A percentile compares a stretch with the other conserved stretches of the same genome.
Conservation (phyloP, 2,888 invertebrate genomes). For the Arge pagana region DNA sequence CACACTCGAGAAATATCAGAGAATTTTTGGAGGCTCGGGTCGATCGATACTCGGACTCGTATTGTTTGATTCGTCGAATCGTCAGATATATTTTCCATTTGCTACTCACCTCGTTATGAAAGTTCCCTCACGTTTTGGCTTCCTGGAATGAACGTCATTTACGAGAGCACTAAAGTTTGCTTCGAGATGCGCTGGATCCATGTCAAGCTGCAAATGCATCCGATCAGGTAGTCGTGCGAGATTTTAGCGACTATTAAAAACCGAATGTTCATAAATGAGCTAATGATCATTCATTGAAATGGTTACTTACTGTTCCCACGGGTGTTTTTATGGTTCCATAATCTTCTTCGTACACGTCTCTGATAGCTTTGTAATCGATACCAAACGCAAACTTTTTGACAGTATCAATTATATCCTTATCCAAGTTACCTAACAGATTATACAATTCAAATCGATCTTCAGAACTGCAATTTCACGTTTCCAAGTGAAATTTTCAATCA, state of each 20-base stretch:
- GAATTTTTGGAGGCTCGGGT: not conserved
- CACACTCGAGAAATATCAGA: not conserved
- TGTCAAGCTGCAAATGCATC: slow-evolving; percentile 68
- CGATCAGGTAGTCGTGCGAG: no score
- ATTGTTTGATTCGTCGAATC: not conserved
- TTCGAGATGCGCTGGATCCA: slow-evolving; percentile 72
- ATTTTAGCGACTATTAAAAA: not conserved
- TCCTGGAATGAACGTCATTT: slow-evolving; percentile 66
- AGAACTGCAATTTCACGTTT: not conserved
- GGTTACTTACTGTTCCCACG: slow-evolving; percentile 71
- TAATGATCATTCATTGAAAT: no score
- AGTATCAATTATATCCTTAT: slow-evolving; percentile 65
- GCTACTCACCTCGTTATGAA: slow-evolving; percentile 70
- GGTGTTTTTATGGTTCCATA: slow-evolving; percentile 71
- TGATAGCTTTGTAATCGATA: slow-evolving; percentile 68
- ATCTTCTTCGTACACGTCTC: slow-evolving; percentile 72
- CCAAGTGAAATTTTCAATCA: not conserved
- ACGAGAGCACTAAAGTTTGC: slow-evolving; percentile 73
- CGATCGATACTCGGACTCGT: not conserved
- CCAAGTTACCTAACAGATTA: slow-evolving; percentile 66
- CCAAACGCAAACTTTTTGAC: slow-evolving; percentile 72
- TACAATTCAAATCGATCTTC: not conserved
- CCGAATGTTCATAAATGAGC: no score
- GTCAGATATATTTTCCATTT: slow-evolving; percentile 23
- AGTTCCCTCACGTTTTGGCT: slow-evolving; percentile 70